phyloP scores from a whole-genome alignment of 2,113 vertebrate species.

The Nesoenas mayeri region DNA sequence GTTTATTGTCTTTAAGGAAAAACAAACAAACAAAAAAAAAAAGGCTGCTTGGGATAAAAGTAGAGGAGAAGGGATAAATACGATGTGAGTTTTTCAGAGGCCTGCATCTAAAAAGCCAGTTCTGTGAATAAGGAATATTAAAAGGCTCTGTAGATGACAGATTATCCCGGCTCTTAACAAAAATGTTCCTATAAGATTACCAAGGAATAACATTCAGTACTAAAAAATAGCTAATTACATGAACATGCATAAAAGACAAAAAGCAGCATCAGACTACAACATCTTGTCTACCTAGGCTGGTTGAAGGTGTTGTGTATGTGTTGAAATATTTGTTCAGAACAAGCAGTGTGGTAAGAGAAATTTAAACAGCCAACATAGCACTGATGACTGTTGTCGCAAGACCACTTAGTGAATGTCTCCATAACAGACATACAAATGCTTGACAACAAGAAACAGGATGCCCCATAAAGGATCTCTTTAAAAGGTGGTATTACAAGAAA shows the following conservation, averaged over 20 bases:
- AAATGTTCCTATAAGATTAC: background rate
- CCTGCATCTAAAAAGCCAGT: background rate
- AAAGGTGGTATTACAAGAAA: background rate
- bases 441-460: background rate
- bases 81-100: background rate
- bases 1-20: background rate
- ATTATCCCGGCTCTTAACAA: background rate
- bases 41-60: background rate
- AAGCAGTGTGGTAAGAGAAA: background rate
- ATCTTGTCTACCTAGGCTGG: background rate
- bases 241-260: background rate
- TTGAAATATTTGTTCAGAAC: background rate
- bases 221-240: background rate
- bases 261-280: background rate
- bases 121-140: background rate
- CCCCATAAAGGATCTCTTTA: background rate
- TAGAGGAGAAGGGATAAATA: background rate
- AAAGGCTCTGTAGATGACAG: background rate
- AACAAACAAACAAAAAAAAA: background rate
- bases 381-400: background rate
- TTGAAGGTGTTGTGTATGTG: background rate
- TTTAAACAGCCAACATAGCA: background rate
- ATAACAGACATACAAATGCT: background rate
- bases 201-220: background rate
- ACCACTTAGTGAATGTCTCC: background rate